Percentiles rank a stretch among this genome's conserved stretches.
phyloP scores from a whole-genome alignment of 2,797 vertebrate genomes.

The Sebastiscus albofasciatus region DNA sequence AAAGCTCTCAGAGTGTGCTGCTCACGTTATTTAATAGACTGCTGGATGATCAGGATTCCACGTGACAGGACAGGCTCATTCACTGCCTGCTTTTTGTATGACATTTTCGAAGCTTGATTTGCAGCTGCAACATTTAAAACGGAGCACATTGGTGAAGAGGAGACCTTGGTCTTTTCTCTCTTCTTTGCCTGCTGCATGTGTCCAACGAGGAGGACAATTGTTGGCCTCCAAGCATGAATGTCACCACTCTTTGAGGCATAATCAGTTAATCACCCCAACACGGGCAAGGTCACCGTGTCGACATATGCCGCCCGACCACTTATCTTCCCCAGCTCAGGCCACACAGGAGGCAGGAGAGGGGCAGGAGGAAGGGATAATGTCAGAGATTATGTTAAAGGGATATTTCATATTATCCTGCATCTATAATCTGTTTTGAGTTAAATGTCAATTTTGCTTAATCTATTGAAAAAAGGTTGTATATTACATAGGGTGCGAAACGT shows the following conservation, averaged over 20 bases:
- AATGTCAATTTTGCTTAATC: constrained; percentile 14
- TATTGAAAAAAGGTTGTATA: background rate
- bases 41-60: background rate
- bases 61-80: background rate
- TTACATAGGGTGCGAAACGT: constrained; percentile 1
- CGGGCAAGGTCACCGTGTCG: constrained; percentile 33
- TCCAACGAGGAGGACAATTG: background rate
- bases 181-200: constrained; percentile 15
- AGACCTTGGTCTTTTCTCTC: background rate
- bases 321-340: constrained; percentile 43
- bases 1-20: background rate
- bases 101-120: background rate
- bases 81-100: background rate
- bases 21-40: background rate
- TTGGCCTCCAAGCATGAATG: constrained; percentile 36
- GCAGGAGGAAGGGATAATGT: background rate
- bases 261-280: constrained; percentile 53
- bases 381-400: constrained; percentile 1
- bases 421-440: constrained; percentile 27
- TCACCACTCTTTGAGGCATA: constrained; percentile 47
- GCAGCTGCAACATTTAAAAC: background rate
- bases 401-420: constrained; percentile 17
- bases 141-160: background rate
- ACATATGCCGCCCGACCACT: constrained; percentile 30
- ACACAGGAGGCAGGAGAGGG: constrained; percentile 14